phyloP scores from a whole-genome alignment of 2,888 invertebrate species.

The Cataglyphis cursor region DNA sequence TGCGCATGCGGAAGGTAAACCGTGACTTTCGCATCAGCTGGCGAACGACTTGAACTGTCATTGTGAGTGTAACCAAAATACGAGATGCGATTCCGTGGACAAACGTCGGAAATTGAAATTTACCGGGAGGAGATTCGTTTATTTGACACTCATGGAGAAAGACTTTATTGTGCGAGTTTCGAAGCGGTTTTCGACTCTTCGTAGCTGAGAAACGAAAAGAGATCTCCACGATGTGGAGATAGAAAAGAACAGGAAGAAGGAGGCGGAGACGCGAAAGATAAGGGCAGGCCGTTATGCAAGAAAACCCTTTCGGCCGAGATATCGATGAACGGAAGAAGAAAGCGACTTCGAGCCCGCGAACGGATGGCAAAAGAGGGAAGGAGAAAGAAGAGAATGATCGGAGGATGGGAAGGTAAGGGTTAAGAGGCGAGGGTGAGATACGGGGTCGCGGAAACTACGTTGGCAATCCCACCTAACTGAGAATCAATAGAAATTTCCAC shows the following conservation, averaged over 20 bases:
- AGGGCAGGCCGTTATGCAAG: conserved; percentile 65
- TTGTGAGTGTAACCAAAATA: conserved; percentile 4
- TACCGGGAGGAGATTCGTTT: conserved; percentile 36
- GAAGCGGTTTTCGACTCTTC: conserved; percentile 27
- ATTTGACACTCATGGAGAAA: conserved; percentile 40
- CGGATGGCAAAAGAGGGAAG: neutral
- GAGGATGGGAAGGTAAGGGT: conserved; percentile 16
- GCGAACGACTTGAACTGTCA: neutral
- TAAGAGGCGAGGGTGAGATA: conserved; percentile 34
- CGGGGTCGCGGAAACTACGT: conserved; percentile 53
- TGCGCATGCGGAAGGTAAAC: neutral
- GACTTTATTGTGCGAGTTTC: conserved; percentile 42
- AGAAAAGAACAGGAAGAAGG: conserved; percentile 15
- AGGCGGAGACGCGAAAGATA: conserved; percentile 48
- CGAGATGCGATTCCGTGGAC: conserved; percentile 8
- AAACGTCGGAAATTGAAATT: conserved; percentile 51
- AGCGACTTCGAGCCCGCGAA: neutral
- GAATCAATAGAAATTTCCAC: conserved; percentile 77
- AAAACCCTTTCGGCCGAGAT: conserved; percentile 61
- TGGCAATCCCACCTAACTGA: conserved; percentile 70
- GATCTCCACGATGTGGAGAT: neutral
- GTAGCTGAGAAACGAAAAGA: conserved; percentile 11
- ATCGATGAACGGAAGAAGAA: conserved; percentile 56
- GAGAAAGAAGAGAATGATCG: conserved; percentile 13
- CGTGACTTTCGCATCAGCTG: neutral